These are phyloP conservation scores for Eupristina koningsbergeri DNA, from an alignment of 1,140 invertebrate genomes.

Conservation along the genomic window DNA sequence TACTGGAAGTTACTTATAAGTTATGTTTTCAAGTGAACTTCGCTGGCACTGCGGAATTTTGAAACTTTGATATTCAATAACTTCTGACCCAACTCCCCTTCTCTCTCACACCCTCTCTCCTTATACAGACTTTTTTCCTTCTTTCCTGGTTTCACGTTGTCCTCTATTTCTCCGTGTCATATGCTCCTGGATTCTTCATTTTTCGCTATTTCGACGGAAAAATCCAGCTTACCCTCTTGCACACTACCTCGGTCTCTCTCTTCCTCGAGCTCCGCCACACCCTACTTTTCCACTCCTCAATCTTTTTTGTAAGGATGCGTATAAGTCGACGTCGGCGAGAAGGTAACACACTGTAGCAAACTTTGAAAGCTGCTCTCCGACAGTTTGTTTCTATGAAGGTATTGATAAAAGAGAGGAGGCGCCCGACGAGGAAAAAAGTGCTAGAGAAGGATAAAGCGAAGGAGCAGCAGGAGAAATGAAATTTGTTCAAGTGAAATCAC, in stretches of 20 bases:
- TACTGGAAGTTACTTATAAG: constrained; percentile 63
- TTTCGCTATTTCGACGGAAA: constrained; percentile 54
- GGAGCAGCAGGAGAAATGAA: constrained; percentile 56
- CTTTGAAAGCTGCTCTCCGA: constrained; percentile 10
- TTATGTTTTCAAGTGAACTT: constrained; percentile 67
- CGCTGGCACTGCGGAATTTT: constrained; percentile 63
- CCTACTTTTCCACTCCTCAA: background rate
- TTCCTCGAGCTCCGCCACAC: background rate
- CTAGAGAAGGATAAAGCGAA: background rate
- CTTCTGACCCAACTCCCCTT: constrained; percentile 53
- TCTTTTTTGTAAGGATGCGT: constrained; percentile 19
- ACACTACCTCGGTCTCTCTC: background rate
- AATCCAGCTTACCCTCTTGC: constrained; percentile 46
- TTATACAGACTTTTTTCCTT: constrained; percentile 35
- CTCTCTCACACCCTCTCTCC: constrained; percentile 57
- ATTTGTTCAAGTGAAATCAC: constrained; percentile 58
- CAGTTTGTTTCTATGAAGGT: constrained; percentile 17
- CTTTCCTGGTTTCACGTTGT: background rate
- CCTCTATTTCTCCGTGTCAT: background rate
- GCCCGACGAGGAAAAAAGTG: background rate
- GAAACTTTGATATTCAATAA: constrained; percentile 68
- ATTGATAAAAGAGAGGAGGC: constrained; percentile 17
- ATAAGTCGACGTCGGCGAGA: constrained; percentile 25
- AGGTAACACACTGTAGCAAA: constrained; percentile 33
- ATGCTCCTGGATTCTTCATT: constrained; percentile 11